These are phyloP conservation scores for Aleadryas rufinucha DNA, from an alignment of 2,113 vertebrate species.

Conservation along the genomic window DNA sequence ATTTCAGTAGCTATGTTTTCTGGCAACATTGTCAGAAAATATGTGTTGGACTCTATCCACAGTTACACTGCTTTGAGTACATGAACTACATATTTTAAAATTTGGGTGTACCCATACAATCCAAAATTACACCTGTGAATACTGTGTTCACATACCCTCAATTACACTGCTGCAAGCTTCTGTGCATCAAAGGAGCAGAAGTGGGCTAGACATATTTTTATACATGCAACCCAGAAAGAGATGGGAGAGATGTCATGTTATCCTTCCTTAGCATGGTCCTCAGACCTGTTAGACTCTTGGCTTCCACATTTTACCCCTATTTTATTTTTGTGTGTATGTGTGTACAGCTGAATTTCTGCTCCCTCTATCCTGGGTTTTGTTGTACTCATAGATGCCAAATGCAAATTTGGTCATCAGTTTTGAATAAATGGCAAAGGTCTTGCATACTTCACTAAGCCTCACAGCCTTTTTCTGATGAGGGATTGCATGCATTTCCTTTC, in stretches of 20 bases:
- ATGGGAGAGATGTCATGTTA: not conserved
- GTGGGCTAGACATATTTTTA: not conserved
- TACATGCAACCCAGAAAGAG: not conserved
- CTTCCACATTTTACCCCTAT: not conserved
- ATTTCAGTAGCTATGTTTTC: not conserved
- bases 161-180: not conserved
- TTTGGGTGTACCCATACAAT: not conserved
- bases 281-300: not conserved
- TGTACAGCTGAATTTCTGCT: not conserved
- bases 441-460: not conserved
- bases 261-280: not conserved
- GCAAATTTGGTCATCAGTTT: not conserved
- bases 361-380: not conserved
- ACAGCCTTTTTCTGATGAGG: not conserved
- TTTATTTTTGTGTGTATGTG: not conserved
- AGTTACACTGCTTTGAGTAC: not conserved
- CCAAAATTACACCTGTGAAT: not conserved
- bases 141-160: not conserved
- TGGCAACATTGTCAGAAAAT: not conserved
- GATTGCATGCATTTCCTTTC: not conserved
- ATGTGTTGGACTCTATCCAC: not conserved
- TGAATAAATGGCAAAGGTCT: not conserved
- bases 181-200: not conserved
- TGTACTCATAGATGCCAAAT: not conserved
- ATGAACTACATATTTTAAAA: not conserved